Evolutionary conservation across 1,140 invertebrate species (phyloP), one percentile per base, ranked within the genome.

Genomic region (Cotesia vestalis): DNA sequence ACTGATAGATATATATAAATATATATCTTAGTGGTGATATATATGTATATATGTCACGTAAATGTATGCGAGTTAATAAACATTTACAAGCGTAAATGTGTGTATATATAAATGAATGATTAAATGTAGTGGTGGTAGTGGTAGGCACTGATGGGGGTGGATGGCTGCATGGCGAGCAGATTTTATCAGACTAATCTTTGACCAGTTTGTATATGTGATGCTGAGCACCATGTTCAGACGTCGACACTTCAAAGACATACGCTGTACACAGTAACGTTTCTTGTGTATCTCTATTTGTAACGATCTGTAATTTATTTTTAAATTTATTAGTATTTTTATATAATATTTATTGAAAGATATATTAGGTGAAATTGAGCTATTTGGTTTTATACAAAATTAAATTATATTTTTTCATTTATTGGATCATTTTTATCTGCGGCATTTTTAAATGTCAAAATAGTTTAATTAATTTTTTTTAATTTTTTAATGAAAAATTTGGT

Each of bases 221-320:
- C 87, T 99, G 97, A 73, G 97, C 96, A 80, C 97, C 97, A 87
- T 98, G 97, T 88, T 98, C 97, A 81, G 95, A 97, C 84, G 96
- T 96, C 76, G 98, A 99, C 78, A 99, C 97, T 90, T 99, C 98
- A 89, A 99, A 99, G 79, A 99, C 97, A 88, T 98, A 99, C 66
- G 98, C 98, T 78, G 98, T 97, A 88, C 98, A 99, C 76, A 99
- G 88, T 76, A 99, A 90, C 72, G 97, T 99, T 89, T 99, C 98
- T 90, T 98, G 95, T 78, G 97, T 99, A 83, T 99, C 97, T 87
- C 96, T 91, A 86, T 99, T 98, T 82, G 96, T 97, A 73, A 99
- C 96, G 85, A 99, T 96, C 97, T 99, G 87, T 0, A 85, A 84
- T 72, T 77, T 80, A 74, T 6, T 17, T 64, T 14, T 46, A 11